These are phyloP conservation scores for Tupaia tana DNA, from an alignment of 2,113 vertebrate genomes.

Conservation along the genomic window DNA sequence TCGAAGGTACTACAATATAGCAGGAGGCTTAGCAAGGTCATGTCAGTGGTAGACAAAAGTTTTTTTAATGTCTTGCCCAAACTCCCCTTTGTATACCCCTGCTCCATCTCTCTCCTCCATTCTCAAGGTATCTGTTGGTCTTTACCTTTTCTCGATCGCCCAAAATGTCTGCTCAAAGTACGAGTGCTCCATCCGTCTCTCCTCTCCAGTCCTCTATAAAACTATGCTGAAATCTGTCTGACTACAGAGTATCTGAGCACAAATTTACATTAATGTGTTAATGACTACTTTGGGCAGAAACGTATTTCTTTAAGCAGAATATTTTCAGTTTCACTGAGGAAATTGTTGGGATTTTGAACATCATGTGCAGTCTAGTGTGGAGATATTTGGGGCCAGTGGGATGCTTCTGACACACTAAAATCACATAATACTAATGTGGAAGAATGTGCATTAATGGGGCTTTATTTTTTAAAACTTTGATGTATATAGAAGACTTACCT, in stretches of 20 bases:
- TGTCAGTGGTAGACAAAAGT: background rate
- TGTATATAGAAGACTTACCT: constrained; percentile 59
- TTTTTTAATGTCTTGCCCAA: background rate
- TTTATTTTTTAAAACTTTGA: constrained; percentile 62
- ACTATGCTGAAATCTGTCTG: background rate
- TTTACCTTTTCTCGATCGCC: background rate
- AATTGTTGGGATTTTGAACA: background rate
- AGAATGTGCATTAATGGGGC: background rate
- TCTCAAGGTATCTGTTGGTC: background rate
- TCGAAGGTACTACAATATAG: background rate
- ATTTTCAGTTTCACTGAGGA: background rate
- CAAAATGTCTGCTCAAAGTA: background rate
- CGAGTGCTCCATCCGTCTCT: background rate
- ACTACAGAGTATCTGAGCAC: background rate
- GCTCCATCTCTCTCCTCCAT: background rate
- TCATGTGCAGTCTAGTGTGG: background rate
- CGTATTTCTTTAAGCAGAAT: background rate
- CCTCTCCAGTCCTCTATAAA: background rate
- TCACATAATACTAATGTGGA: background rate
- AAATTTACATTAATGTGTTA: background rate
- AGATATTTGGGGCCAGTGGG: background rate
- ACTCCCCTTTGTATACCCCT: background rate
- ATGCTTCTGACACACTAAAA: constrained; percentile 10
- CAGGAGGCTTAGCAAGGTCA: accelerated
- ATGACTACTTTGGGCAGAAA: background rate